Conservation (phyloP, 2,113 vertebrate genomes). For the Athene noctua region DNA sequence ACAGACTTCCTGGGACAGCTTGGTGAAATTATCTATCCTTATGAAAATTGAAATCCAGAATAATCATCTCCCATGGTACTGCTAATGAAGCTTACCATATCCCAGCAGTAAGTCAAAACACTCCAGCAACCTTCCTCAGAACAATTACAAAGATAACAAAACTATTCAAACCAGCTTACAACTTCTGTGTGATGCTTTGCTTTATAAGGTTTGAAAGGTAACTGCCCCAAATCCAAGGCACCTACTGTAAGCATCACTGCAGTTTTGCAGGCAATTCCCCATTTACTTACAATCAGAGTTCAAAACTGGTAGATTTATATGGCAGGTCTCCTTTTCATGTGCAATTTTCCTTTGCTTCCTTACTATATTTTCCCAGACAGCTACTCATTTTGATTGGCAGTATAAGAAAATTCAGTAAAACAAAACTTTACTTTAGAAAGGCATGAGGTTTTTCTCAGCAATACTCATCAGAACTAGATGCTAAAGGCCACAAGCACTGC, state of each 20-base stretch:
- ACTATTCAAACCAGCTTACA: not conserved
- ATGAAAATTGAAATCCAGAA: not conserved
- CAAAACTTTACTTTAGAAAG: not conserved
- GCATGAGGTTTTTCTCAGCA: not conserved
- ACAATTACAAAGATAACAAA: not conserved
- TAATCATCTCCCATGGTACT: not conserved
- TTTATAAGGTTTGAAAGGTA: not conserved
- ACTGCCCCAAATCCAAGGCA: not conserved
- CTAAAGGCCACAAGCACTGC: not conserved
- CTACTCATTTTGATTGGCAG: not conserved
- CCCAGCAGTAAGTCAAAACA: not conserved
- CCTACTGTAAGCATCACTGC: accelerated
- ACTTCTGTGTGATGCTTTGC: not conserved
- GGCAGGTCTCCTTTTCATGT: not conserved
- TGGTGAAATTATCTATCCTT: not conserved
- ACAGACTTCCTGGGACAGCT: not conserved
- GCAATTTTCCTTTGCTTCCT: not conserved
- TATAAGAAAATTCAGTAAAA: not conserved
- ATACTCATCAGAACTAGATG: not conserved
- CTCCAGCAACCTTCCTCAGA: not conserved
- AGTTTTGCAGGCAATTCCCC: not conserved
- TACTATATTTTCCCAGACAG: not conserved
- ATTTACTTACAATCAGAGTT: not conserved
- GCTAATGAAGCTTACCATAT: not conserved
- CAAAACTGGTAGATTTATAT: not conserved